Evolutionary conservation across 2,888 invertebrate genomes (phyloP), one percentile per base, ranked within the genome.

Genomic region (Notodonta ziczac): DNA sequence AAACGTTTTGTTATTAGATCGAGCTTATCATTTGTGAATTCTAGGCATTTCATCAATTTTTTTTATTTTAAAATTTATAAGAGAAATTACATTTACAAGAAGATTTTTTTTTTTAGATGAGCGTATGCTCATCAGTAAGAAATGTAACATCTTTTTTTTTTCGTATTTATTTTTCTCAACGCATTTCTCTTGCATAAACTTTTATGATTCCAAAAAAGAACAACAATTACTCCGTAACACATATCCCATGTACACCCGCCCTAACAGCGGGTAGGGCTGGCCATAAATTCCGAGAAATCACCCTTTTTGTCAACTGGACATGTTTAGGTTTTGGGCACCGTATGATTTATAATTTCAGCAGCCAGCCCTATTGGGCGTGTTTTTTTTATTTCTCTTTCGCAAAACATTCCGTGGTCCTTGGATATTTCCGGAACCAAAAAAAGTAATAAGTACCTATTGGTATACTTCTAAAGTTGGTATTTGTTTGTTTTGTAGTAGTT

Each of bases 241-340:
- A 53, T 35, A 9, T 35, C n/a, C 7, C n/a, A 61, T 63, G 62
- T 73, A 63, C 66, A 67, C 69, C 53, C 66, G 57, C 70, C 66
- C 63, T 42, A 40, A 13, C 40, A n/a, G 4, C 51, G 54, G 56
- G 61, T 59, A 68, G 74, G 63, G 70, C 58, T 58, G 60, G 64
- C 73, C 83, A 89, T 90, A 90, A 90, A 90, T 90, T 85, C 74
- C 65, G 73, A 81, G 83, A 83, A 88, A 90, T 91, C 87, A 88
- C 88, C 90, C 90, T 86, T 91, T 91, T 91, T 91, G 90, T 91
- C 91, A 90, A 89, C 84, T 83, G 87, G 89, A 90, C 90, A 85
- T 90, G 88, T 89, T 89, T 88, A 87, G 89, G 84, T 84, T 83
- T 80, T 78, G 80, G 76, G 67, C 65, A 68, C 67, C 75, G 71